phyloP scores from a whole-genome alignment of 1,140 invertebrate species.

The Zeugodacus cucurbitae region DNA sequence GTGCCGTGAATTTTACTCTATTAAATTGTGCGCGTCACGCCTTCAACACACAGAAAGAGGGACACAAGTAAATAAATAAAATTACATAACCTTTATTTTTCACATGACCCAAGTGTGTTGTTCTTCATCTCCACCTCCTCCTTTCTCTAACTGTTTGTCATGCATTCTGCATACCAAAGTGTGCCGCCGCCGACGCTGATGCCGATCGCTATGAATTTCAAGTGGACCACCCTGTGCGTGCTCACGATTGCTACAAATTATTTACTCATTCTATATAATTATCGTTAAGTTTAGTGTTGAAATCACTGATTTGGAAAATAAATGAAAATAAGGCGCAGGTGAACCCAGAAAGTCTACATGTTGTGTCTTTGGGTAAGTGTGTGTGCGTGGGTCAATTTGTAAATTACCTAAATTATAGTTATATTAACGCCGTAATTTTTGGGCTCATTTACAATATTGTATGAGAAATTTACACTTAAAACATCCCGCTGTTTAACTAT shows the following conservation, averaged over 20 bases:
- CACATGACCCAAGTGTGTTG: neutral
- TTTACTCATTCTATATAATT: slow-evolving; percentile 30
- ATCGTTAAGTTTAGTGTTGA: slow-evolving; percentile 10
- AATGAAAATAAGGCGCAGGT: neutral
- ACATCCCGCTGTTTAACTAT: neutral
- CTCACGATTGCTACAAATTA: neutral
- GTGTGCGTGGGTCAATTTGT: neutral
- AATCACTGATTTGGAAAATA: slow-evolving; percentile 19
- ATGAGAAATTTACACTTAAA: neutral
- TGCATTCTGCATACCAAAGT: slow-evolving; percentile 24
- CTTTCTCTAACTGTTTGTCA: neutral
- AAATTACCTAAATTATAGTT: neutral
- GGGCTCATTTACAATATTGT: neutral
- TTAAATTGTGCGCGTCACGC: slow-evolving; percentile 13
- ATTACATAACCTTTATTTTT: neutral
- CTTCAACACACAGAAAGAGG: neutral
- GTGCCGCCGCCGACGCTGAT: neutral
- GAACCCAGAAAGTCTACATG: too few species aligned
- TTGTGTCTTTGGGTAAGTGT: neutral
- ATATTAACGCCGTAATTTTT: neutral
- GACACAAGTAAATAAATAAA: neutral
- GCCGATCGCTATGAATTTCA: slow-evolving; percentile 10
- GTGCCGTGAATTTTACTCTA: neutral
- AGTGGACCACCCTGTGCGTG: slow-evolving; percentile 10
- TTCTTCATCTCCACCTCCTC: neutral